These are phyloP conservation scores for Buathra laborator DNA, from an alignment of 2,888 invertebrate species.

Conservation along the genomic window DNA sequence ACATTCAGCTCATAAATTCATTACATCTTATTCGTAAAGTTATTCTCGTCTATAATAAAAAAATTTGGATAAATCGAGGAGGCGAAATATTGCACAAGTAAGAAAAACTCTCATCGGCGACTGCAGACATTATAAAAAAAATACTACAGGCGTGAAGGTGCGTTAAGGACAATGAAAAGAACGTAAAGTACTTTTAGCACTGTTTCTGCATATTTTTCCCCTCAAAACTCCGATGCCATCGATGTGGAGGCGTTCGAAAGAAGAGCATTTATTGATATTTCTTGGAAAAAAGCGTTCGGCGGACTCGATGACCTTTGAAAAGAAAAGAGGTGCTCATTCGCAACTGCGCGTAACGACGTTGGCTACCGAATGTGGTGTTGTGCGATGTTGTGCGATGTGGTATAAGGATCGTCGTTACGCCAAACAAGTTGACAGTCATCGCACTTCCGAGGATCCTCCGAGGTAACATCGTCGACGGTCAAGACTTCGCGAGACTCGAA, in stretches of 20 bases:
- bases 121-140: too few relatives aligned
- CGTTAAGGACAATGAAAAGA: too few relatives aligned
- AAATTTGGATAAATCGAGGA: too few relatives aligned
- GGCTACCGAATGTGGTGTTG: not conserved
- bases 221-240: not conserved
- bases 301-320: not conserved
- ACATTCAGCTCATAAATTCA: too few relatives aligned
- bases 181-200: too few relatives aligned
- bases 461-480: constrained; percentile 40
- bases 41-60: too few relatives aligned
- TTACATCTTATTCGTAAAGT: too few relatives aligned
- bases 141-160: too few relatives aligned
- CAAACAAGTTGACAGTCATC: constrained; percentile 31
- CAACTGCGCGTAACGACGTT: not conserved
- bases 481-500: constrained; percentile 45
- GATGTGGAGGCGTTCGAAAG: not conserved
- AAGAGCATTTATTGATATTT: constrained; percentile 13
- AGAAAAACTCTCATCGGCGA: too few relatives aligned
- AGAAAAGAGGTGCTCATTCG: constrained; percentile 20
- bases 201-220: not conserved
- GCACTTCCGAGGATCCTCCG: constrained; percentile 47
- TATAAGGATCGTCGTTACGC: not conserved
- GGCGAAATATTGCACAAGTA: too few relatives aligned
- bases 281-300: constrained; percentile 10
- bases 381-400: not conserved